Conservation (phyloP, 1,140 invertebrate species). For the Hypsibius dujardini region DNA sequence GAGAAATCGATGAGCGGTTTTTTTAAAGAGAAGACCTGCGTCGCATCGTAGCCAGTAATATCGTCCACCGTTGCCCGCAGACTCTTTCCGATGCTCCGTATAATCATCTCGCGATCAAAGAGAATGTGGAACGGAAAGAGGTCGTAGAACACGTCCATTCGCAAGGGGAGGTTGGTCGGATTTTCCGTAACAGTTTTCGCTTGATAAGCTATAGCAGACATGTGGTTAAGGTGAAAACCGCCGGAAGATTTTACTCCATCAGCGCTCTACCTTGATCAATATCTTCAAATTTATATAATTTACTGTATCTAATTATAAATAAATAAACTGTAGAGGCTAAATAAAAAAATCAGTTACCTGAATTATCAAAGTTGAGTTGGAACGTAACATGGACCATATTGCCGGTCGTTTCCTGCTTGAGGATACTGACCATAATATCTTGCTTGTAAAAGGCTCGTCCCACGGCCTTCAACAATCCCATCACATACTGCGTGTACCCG, state of each 20-base stretch:
- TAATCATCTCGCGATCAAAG: constrained; percentile 78
- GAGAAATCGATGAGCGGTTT: constrained; percentile 79
- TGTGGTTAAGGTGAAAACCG: too few relatives aligned
- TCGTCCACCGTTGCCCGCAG: constrained; percentile 73
- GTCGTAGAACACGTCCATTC: constrained; percentile 55
- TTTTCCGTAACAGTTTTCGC: neutral
- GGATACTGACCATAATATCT: constrained; percentile 70
- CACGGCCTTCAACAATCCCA: constrained; percentile 74
- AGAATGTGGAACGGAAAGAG: constrained; percentile 95
- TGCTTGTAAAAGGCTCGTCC: constrained; percentile 79
- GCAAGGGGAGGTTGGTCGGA: neutral
- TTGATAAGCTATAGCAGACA: neutral
- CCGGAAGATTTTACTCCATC: neutral
- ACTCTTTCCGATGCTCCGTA: constrained; percentile 71
- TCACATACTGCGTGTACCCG: constrained; percentile 85
- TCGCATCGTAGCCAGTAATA: constrained; percentile 63
- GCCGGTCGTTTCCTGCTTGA: constrained; percentile 62
- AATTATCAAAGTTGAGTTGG: constrained; percentile 79
- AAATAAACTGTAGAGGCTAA: too few relatives aligned
- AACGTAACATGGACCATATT: constrained; percentile 81
- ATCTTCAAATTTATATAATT: too few relatives aligned
- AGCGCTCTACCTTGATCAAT: too few relatives aligned
- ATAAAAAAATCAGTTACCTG: too few relatives aligned
- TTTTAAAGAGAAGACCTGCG: constrained; percentile 69
- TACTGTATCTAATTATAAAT: too few relatives aligned